Conservation (phyloP, 2,888 invertebrate genomes). For the Torymus aiolomorphi region DNA sequence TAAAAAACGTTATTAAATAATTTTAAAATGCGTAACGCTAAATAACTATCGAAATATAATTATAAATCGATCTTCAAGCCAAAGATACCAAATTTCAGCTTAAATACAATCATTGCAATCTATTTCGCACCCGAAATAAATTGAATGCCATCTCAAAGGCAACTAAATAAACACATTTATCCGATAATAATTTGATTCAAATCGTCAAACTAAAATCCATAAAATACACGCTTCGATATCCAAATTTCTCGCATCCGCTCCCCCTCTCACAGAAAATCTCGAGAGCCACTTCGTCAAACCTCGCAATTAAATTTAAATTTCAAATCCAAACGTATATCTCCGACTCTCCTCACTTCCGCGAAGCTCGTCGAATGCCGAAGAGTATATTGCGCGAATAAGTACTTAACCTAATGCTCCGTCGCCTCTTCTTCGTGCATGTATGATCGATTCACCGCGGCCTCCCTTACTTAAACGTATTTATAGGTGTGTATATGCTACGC, state of each 20-base stretch:
- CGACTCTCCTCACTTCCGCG: too few species aligned
- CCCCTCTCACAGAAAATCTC: too few species aligned
- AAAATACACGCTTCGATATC: slow-evolving; percentile 5
- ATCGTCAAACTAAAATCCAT: neutral
- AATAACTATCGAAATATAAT: too few species aligned
- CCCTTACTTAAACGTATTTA: slow-evolving; percentile 21
- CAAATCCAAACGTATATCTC: too few species aligned
- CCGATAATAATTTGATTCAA: neutral
- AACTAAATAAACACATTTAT: neutral
- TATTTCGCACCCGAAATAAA: neutral
- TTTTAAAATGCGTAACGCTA: too few species aligned
- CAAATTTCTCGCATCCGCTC: neutral
- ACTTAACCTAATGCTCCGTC: slow-evolving; percentile 13
- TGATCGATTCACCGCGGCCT: slow-evolving; percentile 28
- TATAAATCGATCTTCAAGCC: too few species aligned
- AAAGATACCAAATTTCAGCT: too few species aligned
- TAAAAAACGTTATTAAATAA: neutral
- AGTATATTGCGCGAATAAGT: slow-evolving; percentile 33
- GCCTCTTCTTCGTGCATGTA: neutral
- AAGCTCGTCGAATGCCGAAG: slow-evolving; percentile 38
- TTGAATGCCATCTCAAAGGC: neutral
- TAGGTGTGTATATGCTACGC: neutral
- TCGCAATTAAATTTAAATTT: too few species aligned
- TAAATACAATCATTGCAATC: too few species aligned
- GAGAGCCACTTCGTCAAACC: too few species aligned